These are phyloP conservation scores for Andrena bicolor DNA, from an alignment of 2,888 invertebrate genomes.

Conservation along the genomic window DNA sequence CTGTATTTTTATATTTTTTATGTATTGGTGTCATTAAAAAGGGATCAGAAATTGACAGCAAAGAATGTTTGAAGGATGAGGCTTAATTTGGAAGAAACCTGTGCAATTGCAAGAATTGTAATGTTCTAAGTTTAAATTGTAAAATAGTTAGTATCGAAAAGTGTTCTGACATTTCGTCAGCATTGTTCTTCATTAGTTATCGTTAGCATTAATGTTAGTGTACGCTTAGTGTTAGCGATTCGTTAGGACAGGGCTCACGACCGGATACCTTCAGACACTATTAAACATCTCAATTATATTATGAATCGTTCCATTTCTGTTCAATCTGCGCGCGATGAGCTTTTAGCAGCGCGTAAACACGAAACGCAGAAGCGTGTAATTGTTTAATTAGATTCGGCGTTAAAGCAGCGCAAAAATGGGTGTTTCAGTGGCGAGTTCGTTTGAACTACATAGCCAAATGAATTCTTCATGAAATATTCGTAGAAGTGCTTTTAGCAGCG, in stretches of 20 bases:
- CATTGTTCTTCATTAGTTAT: too few relatives aligned
- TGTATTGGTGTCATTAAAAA: too few relatives aligned
- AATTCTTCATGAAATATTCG: conserved; percentile 9
- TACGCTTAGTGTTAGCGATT: neutral
- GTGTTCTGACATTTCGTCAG: neutral
- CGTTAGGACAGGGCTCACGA: too few relatives aligned
- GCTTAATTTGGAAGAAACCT: too few relatives aligned
- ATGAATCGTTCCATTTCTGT: conserved; percentile 4
- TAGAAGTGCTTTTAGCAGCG: neutral
- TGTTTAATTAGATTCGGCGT: conserved; percentile 34
- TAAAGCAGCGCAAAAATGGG: conserved; percentile 11
- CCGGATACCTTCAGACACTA: neutral
- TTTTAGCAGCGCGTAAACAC: conserved; percentile 14
- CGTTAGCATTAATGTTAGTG: too few relatives aligned
- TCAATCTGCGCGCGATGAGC: neutral
- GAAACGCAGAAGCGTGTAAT: conserved; percentile 9
- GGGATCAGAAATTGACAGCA: too few relatives aligned
- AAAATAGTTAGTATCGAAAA: neutral
- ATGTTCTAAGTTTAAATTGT: neutral
- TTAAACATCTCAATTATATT: neutral
- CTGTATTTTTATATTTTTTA: too few relatives aligned
- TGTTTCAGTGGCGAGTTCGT: neutral
- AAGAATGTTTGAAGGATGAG: too few relatives aligned
- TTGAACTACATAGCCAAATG: conserved; percentile 11
- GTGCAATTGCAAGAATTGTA: too few relatives aligned